Evolutionary conservation across 1,140 invertebrate genomes (phyloP).

Genomic region (Bathynomus jamesi): DNA sequence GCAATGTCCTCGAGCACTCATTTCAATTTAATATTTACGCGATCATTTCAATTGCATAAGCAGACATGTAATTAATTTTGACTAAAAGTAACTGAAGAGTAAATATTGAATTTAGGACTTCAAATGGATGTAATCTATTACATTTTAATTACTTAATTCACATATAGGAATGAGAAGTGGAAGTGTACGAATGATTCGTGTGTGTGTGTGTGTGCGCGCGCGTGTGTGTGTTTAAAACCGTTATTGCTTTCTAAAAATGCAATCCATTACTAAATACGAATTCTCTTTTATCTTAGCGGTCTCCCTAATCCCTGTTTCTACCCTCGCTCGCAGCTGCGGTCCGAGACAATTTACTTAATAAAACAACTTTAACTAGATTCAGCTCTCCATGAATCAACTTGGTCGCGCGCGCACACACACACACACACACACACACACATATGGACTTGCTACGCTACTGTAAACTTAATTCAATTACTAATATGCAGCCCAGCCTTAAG

Average conservation of each 20-base stretch:
- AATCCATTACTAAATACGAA: neutral
- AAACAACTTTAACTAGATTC: slow-evolving; percentile 18
- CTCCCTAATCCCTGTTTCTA: neutral
- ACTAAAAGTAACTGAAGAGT: neutral
- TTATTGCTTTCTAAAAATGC: slow-evolving; percentile 1
- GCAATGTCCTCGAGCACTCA: neutral
- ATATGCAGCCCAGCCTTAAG: slow-evolving; percentile 23
- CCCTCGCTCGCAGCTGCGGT: slow-evolving; percentile 10
- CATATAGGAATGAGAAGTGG: neutral
- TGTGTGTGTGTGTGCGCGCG: too few species aligned
- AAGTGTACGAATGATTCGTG: neutral
- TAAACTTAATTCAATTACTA: slow-evolving; percentile 35
- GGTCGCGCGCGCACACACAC: neutral
- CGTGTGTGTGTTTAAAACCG: neutral
- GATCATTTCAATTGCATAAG: neutral
- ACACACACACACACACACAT: neutral
- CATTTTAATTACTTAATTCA: neutral
- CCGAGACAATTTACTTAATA: slow-evolving; percentile 8
- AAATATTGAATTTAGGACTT: slow-evolving; percentile 1
- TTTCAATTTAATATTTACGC: neutral
- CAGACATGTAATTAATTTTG: neutral
- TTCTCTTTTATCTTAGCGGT: neutral
- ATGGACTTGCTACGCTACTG: slow-evolving; percentile 13
- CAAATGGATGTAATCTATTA: neutral
- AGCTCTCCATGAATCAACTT: slow-evolving; percentile 15